Evolutionary conservation across 2,113 vertebrate species (phyloP), one percentile per base, ranked within the genome.

Genomic region (Corythoichthys intestinalis): DNA sequence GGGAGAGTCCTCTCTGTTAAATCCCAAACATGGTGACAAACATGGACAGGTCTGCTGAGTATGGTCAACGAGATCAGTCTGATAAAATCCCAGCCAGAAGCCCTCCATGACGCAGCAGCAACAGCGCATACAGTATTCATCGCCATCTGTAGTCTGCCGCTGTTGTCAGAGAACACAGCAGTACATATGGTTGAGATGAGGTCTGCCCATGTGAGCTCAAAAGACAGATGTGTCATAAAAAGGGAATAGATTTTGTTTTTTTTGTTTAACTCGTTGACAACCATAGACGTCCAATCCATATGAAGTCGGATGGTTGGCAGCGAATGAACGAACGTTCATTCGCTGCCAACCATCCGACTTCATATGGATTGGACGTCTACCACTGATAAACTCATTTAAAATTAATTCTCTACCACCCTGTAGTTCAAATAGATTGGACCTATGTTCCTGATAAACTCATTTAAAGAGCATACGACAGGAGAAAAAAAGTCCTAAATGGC

Each of bases 81-180:
- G 50, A 74, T 61, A 64, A 74, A 62, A 83, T 78, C 82, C 70
- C 52, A 4, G 65, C 14, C 65, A 47, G 63, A 38, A 8, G 0
- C 57, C 67, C 59, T 83, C 72, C 59, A 28, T 87, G 77, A 85
- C 59, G 79, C 80, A 78, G 67, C 65, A 39, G 65, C 10, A 37
- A 39, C 34, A 10, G n/a, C 54, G 28, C 64, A 78, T 90, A 67
- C 83, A 86, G 52, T 83, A 90, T 88, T 90, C 86, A 90, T 68
- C 73, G 44, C 79, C 88, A 90, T 80, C 85, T 89, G 88, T 65
- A 57, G 77, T 66, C 77, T 70, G 52, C 54, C 62, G 34, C 46
- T 2, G 3, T 66, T 28, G 71, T 69, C 54, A 35, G 49, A 65
- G 62, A 49, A 38, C 34, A 35, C 63, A 3, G 9, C 39, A 0